Conservation (phyloP, 2,888 invertebrate species). For the Dicycla oo region DNA sequence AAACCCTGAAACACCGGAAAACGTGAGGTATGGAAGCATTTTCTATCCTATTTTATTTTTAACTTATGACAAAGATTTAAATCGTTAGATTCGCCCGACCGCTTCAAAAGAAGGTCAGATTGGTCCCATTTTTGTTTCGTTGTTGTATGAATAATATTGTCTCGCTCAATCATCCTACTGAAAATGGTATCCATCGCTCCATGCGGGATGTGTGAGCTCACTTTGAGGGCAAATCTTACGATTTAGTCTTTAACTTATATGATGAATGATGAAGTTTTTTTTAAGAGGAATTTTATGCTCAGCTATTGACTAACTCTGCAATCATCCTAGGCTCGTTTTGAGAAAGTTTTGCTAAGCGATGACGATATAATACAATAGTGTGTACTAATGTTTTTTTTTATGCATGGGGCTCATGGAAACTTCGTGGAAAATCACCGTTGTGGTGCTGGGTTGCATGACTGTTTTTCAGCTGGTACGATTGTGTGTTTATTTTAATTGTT, state of each 20-base stretch:
- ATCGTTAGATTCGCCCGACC: not conserved
- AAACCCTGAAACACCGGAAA: slow-evolving; percentile 68
- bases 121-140: not conserved
- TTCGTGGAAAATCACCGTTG: not conserved
- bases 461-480: slow-evolving; percentile 31
- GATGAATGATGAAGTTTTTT: not conserved
- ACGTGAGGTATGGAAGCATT: slow-evolving; percentile 53
- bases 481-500: not conserved
- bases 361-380: too few relatives aligned
- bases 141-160: not conserved
- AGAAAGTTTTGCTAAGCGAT: not conserved
- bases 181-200: not conserved
- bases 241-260: not conserved
- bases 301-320: not conserved
- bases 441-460: slow-evolving; percentile 43
- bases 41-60: not conserved
- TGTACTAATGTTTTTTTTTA: not conserved
- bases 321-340: not conserved
- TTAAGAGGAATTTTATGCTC: not conserved
- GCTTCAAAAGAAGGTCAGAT: not conserved
- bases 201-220: not conserved
- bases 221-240: not conserved
- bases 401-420: not conserved
- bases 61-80: not conserved
- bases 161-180: not conserved